Evolutionary conservation across 2,113 vertebrate genomes (phyloP), one percentile per base, ranked within the genome.

Genomic region (Tragelaphus scriptus): DNA sequence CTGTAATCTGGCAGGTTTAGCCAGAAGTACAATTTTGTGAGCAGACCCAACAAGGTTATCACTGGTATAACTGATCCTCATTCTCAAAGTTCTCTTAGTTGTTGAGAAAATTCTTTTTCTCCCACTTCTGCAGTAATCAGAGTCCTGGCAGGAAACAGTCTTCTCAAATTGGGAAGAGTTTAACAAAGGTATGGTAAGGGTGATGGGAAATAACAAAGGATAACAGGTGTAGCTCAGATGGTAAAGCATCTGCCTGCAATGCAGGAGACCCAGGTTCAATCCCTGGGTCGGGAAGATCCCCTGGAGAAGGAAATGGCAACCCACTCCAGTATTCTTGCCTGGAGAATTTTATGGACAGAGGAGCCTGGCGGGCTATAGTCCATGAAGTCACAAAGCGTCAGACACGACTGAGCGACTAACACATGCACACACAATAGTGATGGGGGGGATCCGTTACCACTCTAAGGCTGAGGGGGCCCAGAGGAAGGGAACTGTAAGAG

Each of bases 21-120:
- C 77, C 81, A 61, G 44, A 88, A 92, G 77, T 12, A 40, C 17
- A 58, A 36, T 68, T 59, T 8, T 75, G 53, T 58, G 61, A 96
- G 84, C 16, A 68, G 90, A 90, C 1, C 21, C 30, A 7, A 30
- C 80, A 90, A 85, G 63, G 51, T 17, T 40, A 53, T 47, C 51
- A 11, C 17, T 7, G 16, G 16, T 11, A 15, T 5, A 81, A 85
- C 59, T 28, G 23, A 14, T 63, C 26, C 47, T 86, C 44, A 10
- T 53, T 84, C 75, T 96, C 49, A 40, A 71, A 71, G 47, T n/a
- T 88, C 94, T 88, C 79, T 82, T 32, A 63, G 25, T 58, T 93
- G 23, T 79, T 71, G 28, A 90, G 56, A 71, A 94, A 71, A 87
- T 58, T 96, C 2, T 53, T 89, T 90, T 88, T 94, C 86, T 93